These are phyloP conservation scores for Hipparchia sbordonii DNA, from an alignment of 2,888 invertebrate genomes.

Conservation along the genomic window DNA sequence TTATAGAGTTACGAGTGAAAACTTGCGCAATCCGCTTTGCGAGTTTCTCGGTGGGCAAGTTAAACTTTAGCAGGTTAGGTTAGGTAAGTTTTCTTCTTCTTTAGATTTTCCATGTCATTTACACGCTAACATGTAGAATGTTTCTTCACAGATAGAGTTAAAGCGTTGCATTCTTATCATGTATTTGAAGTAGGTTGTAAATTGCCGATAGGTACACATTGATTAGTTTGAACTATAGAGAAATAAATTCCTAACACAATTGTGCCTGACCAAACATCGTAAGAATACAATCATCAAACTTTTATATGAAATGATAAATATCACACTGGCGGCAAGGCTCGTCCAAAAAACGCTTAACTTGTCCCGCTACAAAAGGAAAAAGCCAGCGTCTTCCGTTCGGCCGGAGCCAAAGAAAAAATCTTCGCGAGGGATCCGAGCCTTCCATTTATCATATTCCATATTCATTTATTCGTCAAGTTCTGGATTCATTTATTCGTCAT, in stretches of 20 bases:
- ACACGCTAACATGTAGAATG: no score
- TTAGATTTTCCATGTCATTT: no score
- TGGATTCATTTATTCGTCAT: constrained; percentile 84
- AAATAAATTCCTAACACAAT: background rate
- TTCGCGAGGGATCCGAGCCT: constrained; percentile 79
- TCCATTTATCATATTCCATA: constrained; percentile 84
- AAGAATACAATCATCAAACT: constrained; percentile 67
- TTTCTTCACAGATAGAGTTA: no score
- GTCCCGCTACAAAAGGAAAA: constrained; percentile 82
- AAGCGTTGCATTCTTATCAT: no score
- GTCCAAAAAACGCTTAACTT: constrained; percentile 82
- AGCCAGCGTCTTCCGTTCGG: constrained; percentile 82
- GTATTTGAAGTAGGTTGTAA: no score
- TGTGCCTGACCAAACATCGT: constrained; percentile 48
- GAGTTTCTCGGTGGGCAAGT: no score
- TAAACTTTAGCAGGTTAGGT: no score
- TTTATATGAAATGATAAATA: constrained; percentile 81
- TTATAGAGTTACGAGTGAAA: no score
- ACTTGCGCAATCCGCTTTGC: no score
- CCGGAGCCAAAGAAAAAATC: constrained; percentile 81
- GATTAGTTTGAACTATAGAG: background rate
- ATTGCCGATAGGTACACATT: no score
- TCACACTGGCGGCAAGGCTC: constrained; percentile 70
- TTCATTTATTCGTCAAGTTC: constrained; percentile 84
- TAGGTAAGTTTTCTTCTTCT: no score